Evolutionary conservation across 1,140 invertebrate genomes (phyloP), one percentile per base, ranked within the genome.

Genomic region (Drosophila neocordata): DNA sequence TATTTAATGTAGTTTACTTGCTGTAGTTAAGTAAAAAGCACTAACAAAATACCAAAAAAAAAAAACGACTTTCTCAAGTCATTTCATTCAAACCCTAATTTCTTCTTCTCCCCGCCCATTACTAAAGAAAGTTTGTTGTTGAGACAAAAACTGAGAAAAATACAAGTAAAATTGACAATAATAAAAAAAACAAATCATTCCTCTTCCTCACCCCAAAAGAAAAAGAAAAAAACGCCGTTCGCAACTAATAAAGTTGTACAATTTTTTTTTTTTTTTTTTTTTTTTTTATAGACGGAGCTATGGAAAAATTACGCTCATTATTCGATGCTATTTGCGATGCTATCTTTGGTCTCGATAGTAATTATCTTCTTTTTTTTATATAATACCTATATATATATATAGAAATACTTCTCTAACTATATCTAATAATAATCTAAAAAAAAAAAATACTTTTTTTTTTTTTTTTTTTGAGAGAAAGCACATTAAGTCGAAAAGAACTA

Each of bases 291-390:
- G 83, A 88, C 84, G 83, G 83, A 88, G 76, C 83, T 73, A 88
- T 88, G 83, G 83, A 88, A 88, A 88, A 88, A 88, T 77, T 88
- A 88, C 83, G 83, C 83, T 88, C 83, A 88, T 88, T 88, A 88
- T 88, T 88, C 84, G 83, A 88, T 83, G 83, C 83, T 88, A 88
- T 88, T 65, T 88, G 83, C 84, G 83, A 88, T 88, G 83, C 83
- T 88, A 88, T 88, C 84, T 88, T 88, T 88, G 83, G 83, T 88
- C 83, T 88, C 79, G 83, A 88, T 88, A 88, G 83, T 88, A 88
- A 88, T 88, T 88, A 88, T 88, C 76, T 79, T 79, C 83, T 79
- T 75, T 88, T 87, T 73, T 56, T 56, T 56, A 56, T 15, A 55
- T 55, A 55, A 0, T 48, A 48, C 41, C 18, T 48, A 48, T 15